A percentile compares a stretch with the other conserved stretches of the same genome.
Evolutionary conservation across 2,797 vertebrate genomes (phyloP).

Genomic region (Trichosurus vulpecula): DNA sequence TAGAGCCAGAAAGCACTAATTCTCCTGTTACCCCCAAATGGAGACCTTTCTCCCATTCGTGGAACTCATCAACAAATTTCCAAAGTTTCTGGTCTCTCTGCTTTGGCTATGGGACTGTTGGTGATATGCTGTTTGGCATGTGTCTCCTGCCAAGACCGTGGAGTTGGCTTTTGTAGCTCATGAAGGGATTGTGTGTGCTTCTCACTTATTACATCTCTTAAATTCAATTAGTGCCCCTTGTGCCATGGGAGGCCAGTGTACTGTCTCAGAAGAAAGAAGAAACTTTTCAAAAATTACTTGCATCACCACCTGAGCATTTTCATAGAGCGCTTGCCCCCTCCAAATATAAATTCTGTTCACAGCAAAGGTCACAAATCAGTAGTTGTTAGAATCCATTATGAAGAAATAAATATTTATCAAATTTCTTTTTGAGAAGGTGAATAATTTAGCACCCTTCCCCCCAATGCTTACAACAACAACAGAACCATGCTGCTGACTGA

Average conservation of each 20-base stretch:
- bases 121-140: not conserved
- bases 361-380: constrained; percentile 77
- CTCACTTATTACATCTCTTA: constrained; percentile 73
- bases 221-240: constrained; percentile 80
- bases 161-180: constrained; percentile 34
- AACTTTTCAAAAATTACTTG: constrained; percentile 54
- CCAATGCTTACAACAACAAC: constrained; percentile 63
- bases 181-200: constrained; percentile 60
- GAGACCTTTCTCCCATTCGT: not conserved
- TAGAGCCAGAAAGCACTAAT: not conserved
- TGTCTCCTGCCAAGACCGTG: constrained; percentile 28
- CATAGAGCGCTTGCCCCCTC: constrained; percentile 6
- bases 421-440: constrained; percentile 83
- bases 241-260: constrained; percentile 62
- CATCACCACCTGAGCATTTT: constrained; percentile 52
- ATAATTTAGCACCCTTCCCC: constrained; percentile 77
- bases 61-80: constrained; percentile 47
- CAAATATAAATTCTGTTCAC: constrained; percentile 77
- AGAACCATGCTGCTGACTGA: constrained; percentile 80
- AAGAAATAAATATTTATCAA: constrained; percentile 86
- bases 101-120: constrained; percentile 50
- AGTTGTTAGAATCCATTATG: constrained; percentile 81
- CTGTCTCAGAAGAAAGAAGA: constrained; percentile 61
- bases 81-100: constrained; percentile 14
- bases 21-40: too few species aligned